Evolutionary conservation across 2,888 invertebrate genomes (phyloP), one percentile per base, ranked within the genome.

Genomic region (Sesia apiformis): DNA sequence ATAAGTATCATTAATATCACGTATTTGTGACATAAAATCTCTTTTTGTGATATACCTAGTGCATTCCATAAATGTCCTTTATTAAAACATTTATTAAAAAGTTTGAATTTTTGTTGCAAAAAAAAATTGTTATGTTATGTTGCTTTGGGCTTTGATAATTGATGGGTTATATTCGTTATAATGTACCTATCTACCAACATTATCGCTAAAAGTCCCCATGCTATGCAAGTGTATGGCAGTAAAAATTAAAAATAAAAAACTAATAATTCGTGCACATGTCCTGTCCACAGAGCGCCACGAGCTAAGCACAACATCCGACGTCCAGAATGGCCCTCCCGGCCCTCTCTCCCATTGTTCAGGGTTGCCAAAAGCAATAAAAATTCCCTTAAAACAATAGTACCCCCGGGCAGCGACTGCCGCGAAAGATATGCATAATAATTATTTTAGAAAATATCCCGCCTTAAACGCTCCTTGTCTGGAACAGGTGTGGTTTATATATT

Each of bases 321-420:
- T 68, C 70, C 74, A 65, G 77, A 75, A 80, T 83, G 77, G 77
- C 78, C 83, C 81, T 73, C 74, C 70, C 70, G 73, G 73, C 76
- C 69, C 69, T 67, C 23, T n/a, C 69, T 55, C 49, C 89, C 86
- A 89, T 89, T 89, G 89, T 89, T 84, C 78, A 64, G 78, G 81
- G 81, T 81, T 81, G 84, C 81, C 76, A 81, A 77, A 81, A 83
- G 81, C 78, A 84, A 86, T 83, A 88, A 89, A 88, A 86, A 87
- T 65, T 70, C 67, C 69, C 78, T 84, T 83, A 88, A 88, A 80
- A 89, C 89, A 89, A 89, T 88, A 84, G 85, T 81, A 79, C 84
- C 89, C 88, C 67, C 75, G 65, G 86, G 89, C 86, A 70, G 62
- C 63, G 72, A 78, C 78, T 77, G 81, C 84, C 70, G 78, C 81